phyloP scores from a whole-genome alignment of 53 echinoderm and acorn worm species.

The Holothuria leucospilota region DNA sequence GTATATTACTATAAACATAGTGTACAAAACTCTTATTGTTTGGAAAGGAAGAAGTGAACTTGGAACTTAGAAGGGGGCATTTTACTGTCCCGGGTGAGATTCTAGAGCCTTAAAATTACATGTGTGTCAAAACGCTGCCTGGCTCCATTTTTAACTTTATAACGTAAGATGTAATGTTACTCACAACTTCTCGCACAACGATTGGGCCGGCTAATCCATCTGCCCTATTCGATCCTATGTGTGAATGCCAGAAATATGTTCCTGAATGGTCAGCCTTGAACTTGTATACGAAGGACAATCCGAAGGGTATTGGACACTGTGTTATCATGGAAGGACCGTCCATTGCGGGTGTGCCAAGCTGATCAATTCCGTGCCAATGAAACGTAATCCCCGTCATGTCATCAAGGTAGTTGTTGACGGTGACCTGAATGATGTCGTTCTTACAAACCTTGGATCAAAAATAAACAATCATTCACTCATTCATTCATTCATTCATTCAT shows the following conservation, averaged over 20 bases:
- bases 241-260: conserved; percentile 86
- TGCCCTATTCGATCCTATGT: conserved; percentile 85
- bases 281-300: conserved; percentile 72
- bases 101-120: too few relatives aligned
- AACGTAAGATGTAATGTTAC: too few relatives aligned
- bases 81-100: too few relatives aligned
- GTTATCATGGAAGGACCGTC: conserved; percentile 90
- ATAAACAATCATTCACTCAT: too few relatives aligned
- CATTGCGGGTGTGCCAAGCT: conserved; percentile 76
- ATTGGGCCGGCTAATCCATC: conserved; percentile 90
- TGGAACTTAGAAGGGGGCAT: too few relatives aligned
- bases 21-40: too few relatives aligned
- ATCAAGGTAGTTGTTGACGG: conserved; percentile 68
- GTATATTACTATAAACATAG: too few relatives aligned
- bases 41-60: too few relatives aligned
- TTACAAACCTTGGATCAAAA: conserved; percentile 72
- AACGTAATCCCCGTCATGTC: conserved; percentile 82
- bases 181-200: conserved; percentile 52
- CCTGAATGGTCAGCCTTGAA: conserved; percentile 63
- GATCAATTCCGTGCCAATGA: conserved; percentile 91
- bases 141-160: too few relatives aligned
- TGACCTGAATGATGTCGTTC: conserved; percentile 71
- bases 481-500: too few relatives aligned
- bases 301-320: conserved; percentile 78
- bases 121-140: too few relatives aligned